phyloP scores from a whole-genome alignment of 2,797 vertebrate species.

The Cyclopterus lumpus region DNA sequence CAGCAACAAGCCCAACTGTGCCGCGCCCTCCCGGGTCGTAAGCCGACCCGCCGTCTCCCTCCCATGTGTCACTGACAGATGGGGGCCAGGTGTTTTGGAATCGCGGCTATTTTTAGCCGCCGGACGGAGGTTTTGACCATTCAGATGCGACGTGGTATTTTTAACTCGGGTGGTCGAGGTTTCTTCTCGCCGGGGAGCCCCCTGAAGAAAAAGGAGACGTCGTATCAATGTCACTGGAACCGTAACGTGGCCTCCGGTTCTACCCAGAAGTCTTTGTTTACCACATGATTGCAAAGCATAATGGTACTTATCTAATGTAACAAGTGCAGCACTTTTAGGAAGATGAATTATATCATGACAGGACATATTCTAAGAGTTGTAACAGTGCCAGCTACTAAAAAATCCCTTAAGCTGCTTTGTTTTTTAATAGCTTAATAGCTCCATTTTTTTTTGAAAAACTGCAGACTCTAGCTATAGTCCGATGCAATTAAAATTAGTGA shows the following conservation, averaged over 20 bases:
- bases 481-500: not conserved
- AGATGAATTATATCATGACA: not conserved
- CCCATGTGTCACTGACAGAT: conserved; percentile 62
- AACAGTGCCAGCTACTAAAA: not conserved
- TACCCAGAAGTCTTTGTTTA: not conserved
- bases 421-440: not conserved
- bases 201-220: conserved; percentile 69
- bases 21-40: conserved; percentile 47
- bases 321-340: not conserved
- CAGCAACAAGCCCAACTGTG: conserved; percentile 47
- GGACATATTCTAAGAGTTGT: not conserved
- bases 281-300: not conserved
- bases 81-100: conserved; percentile 73
- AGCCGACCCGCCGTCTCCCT: conserved; percentile 56
- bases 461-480: not conserved
- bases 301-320: not conserved
- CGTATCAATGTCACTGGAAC: conserved; percentile 7
- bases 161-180: conserved; percentile 72
- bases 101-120: conserved; percentile 77
- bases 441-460: not conserved
- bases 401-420: not conserved
- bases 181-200: conserved; percentile 50
- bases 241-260: not conserved
- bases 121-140: conserved; percentile 72
- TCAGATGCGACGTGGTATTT: conserved; percentile 77